Evolutionary conservation across 2,888 invertebrate species (phyloP).

Genomic region (Hypsopygia costalis): DNA sequence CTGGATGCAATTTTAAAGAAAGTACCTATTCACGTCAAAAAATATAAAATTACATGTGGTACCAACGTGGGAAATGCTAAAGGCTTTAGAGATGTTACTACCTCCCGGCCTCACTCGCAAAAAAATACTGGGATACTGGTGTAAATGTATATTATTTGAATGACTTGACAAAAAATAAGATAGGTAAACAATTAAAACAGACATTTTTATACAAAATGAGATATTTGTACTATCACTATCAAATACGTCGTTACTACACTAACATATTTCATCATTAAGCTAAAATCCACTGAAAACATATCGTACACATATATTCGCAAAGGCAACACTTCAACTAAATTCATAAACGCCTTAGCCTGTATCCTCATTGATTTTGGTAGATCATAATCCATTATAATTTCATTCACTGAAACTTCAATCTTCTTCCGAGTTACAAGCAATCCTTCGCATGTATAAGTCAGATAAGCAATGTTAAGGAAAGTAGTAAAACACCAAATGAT

Average conservation of each 20-base stretch:
- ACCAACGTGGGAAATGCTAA: too few relatives aligned
- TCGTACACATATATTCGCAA: neutral
- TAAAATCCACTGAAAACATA: neutral
- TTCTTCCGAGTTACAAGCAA: neutral
- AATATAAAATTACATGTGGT: too few relatives aligned
- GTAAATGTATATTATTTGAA: too few relatives aligned
- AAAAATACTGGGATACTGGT: too few relatives aligned
- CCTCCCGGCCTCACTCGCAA: too few relatives aligned
- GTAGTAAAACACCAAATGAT: neutral
- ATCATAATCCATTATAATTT: neutral
- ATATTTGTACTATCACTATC: neutral
- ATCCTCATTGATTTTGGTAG: neutral
- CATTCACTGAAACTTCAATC: neutral
- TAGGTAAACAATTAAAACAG: neutral
- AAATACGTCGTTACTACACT: neutral
- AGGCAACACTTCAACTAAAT: neutral
- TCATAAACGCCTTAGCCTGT: neutral
- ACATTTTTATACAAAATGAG: slow-evolving; percentile 5
- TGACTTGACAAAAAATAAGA: too few relatives aligned
- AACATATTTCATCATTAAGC: neutral
- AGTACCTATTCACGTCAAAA: too few relatives aligned
- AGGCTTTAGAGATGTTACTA: too few relatives aligned
- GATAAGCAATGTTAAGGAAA: neutral
- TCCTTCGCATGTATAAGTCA: neutral
- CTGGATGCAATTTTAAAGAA: too few relatives aligned